These are phyloP conservation scores for Netelia virgata DNA, from an alignment of 2,888 invertebrate genomes.

Conservation along the genomic window DNA sequence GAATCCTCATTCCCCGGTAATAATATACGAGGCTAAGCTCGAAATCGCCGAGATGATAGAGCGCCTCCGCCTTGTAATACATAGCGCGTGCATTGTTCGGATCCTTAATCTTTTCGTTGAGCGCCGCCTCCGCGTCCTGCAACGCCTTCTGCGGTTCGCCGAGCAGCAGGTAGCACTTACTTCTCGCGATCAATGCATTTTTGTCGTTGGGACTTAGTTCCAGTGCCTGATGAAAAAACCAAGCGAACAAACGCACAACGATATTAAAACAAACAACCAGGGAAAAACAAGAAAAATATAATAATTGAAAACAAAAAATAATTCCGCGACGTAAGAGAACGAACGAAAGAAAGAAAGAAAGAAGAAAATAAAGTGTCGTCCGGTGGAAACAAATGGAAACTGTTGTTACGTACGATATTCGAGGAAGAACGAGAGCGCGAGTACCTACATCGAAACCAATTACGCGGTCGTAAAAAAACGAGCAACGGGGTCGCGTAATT, in stretches of 20 bases:
- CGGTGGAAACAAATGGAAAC: conserved; percentile 25
- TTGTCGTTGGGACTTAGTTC: conserved; percentile 94
- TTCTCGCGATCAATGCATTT: conserved; percentile 94
- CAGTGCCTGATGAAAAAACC: conserved; percentile 88
- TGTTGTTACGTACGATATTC: neutral
- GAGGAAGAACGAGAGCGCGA: conserved; percentile 2
- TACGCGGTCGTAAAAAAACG: conserved; percentile 36
- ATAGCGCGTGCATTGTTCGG: conserved; percentile 91
- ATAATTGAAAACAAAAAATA: neutral
- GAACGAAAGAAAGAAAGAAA: neutral
- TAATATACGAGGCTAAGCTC: conserved; percentile 97
- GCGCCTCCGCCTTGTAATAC: conserved; percentile 96
- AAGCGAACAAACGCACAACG: conserved; percentile 8
- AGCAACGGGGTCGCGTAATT: conserved; percentile 54
- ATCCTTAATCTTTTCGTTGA: conserved; percentile 87
- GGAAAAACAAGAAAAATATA: neutral
- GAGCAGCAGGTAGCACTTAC: conserved; percentile 94
- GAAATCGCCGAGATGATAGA: conserved; percentile 96
- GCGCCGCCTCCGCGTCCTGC: conserved; percentile 93
- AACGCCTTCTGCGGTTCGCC: conserved; percentile 94
- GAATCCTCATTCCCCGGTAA: conserved; percentile 93
- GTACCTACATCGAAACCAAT: conserved; percentile 39
- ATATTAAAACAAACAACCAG: neutral
- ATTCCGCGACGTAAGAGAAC: neutral
- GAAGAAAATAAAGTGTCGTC: conserved; percentile 5